phyloP scores from a whole-genome alignment of 1,140 invertebrate genomes.

The Periplaneta americana region DNA sequence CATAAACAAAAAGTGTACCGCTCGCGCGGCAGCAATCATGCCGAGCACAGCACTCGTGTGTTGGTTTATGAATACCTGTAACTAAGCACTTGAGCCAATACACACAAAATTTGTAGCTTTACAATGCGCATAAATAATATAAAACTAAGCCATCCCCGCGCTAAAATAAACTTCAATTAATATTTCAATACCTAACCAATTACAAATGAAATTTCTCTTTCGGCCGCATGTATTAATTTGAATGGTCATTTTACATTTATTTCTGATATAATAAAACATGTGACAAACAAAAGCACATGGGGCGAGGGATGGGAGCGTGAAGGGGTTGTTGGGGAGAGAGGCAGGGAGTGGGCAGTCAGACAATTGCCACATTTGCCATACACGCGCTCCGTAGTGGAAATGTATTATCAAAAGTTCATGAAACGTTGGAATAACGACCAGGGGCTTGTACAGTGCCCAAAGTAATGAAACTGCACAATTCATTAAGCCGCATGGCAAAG shows the following conservation, averaged over 20 bases:
- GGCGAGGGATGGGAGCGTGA: neutral
- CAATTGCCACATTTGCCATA: neutral
- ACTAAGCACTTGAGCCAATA: neutral
- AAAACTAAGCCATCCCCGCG: neutral
- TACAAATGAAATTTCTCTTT: neutral
- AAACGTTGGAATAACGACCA: no score
- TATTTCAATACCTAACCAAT: neutral
- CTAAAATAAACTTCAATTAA: neutral
- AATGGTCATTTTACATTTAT: neutral
- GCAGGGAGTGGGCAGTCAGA: neutral
- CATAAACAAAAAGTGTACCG: no score
- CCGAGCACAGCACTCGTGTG: no score
- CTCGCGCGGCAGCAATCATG: no score
- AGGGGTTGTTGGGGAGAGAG: neutral
- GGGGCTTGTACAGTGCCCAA: neutral
- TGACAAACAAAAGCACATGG: neutral
- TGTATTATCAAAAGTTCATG: neutral
- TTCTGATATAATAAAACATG: neutral
- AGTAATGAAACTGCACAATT: neutral
- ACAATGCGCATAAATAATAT: neutral
- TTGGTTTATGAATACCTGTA: no score
- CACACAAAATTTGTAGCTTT: neutral
- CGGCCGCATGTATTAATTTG: neutral
- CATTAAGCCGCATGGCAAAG: neutral
- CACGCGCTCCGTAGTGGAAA: neutral